Base-by-base conservation (phyloP, 92 coral and sea anemone genomes). In the Epizoanthus ramosus region DNA sequence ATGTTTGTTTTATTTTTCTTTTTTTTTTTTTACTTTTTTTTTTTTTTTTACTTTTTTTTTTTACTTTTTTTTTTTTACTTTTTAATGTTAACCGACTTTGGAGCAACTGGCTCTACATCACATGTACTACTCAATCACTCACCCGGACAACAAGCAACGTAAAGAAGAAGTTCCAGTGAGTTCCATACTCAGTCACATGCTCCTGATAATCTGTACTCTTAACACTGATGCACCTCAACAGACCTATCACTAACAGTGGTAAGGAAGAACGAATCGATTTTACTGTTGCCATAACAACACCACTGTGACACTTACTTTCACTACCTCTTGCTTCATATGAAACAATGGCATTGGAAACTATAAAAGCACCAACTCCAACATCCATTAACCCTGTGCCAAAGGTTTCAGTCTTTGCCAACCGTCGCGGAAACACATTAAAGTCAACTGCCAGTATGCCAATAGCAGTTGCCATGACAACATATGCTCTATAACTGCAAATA, bases 141-240 rank as follows among this genome's bases (percentile, higher is more conserved):
- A 96, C 99, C 94, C 91, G 83, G 14, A 96, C 95, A 71, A 82
- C 69, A 73, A 94, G 90, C 52, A 96, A 85, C 6, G 99, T 96
- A 25, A 96, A 86, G 87, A 96, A 96, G 85, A 96, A 96, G 85
- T 96, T 96, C 99, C 99, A 96, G 81, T 96, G 99, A 16, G 76
- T 87, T 39, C 99, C 99, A 88, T 96, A 96, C 72, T 96, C 99
- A 52, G 94, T 90, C 22, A 90, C 93, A 75, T 96, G 99, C 67
- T 96, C 93, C 69, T 96, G 99, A 69, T 96, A 96, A 58, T 94
- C 98, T 50, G 99, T 88, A 70, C 95, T 91, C 76, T 96, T 96
- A 41, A 96, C 98, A 5, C 95, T 88, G 28, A 90, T 23, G 68
- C 88, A 87, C 24, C 99, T 71, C 35, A 83, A 71, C 25, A 92